phyloP scores from a whole-genome alignment of 1,140 invertebrate species.

The Orius laevigatus region DNA sequence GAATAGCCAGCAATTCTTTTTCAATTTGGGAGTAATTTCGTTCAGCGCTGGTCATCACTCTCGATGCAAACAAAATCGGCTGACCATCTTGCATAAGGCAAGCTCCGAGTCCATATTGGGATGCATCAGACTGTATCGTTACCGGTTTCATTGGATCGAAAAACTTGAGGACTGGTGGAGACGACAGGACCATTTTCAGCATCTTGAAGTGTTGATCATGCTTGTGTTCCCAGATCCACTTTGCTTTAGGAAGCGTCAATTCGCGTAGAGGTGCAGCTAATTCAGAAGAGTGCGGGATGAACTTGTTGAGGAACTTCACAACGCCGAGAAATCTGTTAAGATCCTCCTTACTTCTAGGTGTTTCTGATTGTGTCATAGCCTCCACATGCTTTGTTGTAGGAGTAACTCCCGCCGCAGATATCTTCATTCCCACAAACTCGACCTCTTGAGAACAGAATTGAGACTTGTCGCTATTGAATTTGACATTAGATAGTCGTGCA shows the following conservation, averaged over 20 bases:
- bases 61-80: conserved; percentile 26
- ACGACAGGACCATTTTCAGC: conserved; percentile 19
- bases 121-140: conserved; percentile 24
- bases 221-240: too few relatives aligned
- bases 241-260: too few relatives aligned
- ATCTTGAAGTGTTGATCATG: conserved; percentile 15
- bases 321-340: conserved; percentile 21
- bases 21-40: conserved; percentile 24
- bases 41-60: conserved; percentile 22
- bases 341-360: neutral
- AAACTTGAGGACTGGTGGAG: conserved; percentile 18
- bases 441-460: neutral
- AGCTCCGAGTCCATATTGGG: conserved; percentile 20
- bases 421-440: conserved; percentile 5
- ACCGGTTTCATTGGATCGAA: conserved; percentile 21
- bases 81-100: conserved; percentile 22
- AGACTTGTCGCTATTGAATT: neutral
- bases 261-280: too few relatives aligned
- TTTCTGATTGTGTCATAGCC: neutral
- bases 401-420: conserved; percentile 22
- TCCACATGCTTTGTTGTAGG: conserved; percentile 6
- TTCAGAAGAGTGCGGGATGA: too few relatives aligned
- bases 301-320: conserved; percentile 23
- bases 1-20: conserved; percentile 25
- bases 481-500: conserved; percentile 19